phyloP scores from a whole-genome alignment of 2,888 invertebrate genomes.

The Blomia tropicalis region DNA sequence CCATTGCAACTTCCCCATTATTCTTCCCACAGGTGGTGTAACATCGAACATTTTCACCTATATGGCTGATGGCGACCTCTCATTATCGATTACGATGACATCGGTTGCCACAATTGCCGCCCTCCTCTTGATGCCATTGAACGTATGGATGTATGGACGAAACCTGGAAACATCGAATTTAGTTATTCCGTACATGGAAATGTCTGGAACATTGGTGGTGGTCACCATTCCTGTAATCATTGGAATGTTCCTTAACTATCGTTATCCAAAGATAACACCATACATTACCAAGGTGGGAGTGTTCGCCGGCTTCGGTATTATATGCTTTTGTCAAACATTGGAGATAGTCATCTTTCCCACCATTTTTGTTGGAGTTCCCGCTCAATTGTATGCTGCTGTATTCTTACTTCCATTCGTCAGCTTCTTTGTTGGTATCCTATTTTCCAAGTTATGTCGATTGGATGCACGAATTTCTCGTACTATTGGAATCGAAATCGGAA shows the following conservation, averaged over 20 bases:
- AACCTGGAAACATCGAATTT: conserved; percentile 32
- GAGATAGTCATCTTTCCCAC: conserved; percentile 33
- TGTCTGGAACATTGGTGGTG: conserved; percentile 32
- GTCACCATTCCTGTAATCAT: conserved; percentile 32
- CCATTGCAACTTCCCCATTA: no score
- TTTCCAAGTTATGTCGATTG: conserved; percentile 31
- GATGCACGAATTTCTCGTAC: conserved; percentile 31
- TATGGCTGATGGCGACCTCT: conserved; percentile 34
- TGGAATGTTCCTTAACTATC: conserved; percentile 32
- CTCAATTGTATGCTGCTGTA: conserved; percentile 32
- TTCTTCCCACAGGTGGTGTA: conserved; percentile 33
- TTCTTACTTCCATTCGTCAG: conserved; percentile 32
- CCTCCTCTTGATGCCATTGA: conserved; percentile 34
- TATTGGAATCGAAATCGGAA: conserved; percentile 34
- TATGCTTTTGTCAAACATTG: conserved; percentile 31
- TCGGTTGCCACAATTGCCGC: conserved; percentile 33
- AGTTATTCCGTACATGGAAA: conserved; percentile 33
- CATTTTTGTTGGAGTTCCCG: conserved; percentile 32
- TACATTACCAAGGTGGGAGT: conserved; percentile 33
- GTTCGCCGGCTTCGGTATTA: conserved; percentile 32
- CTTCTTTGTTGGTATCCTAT: conserved; percentile 32
- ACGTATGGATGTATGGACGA: conserved; percentile 33
- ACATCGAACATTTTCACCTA: conserved; percentile 34
- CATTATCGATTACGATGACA: conserved; percentile 34
- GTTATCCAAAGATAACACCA: conserved; percentile 32